These are phyloP conservation scores for Trachelipus rathkii DNA, from an alignment of 1,140 invertebrate genomes.

Conservation along the genomic window DNA sequence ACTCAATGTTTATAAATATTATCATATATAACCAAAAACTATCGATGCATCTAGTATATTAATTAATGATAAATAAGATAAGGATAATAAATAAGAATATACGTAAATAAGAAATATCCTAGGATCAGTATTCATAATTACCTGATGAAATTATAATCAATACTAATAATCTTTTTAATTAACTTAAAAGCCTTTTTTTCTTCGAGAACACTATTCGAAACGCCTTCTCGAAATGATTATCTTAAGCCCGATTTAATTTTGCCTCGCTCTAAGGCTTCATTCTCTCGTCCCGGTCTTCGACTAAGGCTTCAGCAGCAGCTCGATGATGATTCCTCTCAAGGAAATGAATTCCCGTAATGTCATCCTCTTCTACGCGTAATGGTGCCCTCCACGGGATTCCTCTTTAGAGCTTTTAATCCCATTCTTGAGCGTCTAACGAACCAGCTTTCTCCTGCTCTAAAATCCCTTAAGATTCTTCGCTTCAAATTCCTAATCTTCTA, in stretches of 20 bases:
- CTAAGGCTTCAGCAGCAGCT: slow-evolving; percentile 34
- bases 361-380: slow-evolving; percentile 10
- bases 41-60: no score
- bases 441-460: slow-evolving; percentile 29
- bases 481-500: slow-evolving; percentile 44
- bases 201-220: slow-evolving; percentile 10
- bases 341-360: slow-evolving; percentile 36
- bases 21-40: no score
- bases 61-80: no score
- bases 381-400: not conserved
- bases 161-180: no score
- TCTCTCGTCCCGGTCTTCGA: slow-evolving; percentile 20
- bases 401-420: slow-evolving; percentile 40
- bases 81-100: no score
- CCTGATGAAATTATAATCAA: no score
- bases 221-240: slow-evolving; percentile 4
- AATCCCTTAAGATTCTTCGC: slow-evolving; percentile 28
- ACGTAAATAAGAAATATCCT: no score
- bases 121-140: no score
- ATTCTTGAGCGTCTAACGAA: slow-evolving; percentile 36
- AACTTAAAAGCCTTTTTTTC: no score
- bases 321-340: slow-evolving; percentile 39
- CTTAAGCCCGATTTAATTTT: slow-evolving; percentile 10
- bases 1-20: no score
- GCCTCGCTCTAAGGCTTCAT: slow-evolving; percentile 2